Evolutionary conservation across 2,797 vertebrate species (phyloP).

Genomic region (Podarcis siculus): DNA sequence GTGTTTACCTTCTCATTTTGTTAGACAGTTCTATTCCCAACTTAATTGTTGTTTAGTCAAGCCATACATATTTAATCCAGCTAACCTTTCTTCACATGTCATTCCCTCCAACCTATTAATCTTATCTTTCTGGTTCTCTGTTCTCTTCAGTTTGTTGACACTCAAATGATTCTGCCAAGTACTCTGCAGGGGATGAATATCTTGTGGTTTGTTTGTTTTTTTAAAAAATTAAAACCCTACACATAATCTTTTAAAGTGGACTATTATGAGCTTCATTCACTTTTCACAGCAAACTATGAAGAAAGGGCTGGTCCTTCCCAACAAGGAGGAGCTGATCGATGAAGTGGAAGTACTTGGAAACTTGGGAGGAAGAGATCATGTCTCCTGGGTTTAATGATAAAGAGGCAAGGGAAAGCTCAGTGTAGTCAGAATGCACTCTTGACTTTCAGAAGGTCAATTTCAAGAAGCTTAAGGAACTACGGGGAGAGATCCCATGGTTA

Average conservation of each 20-base stretch:
- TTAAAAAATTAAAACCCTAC: not conserved
- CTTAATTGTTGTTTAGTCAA: conserved; percentile 73
- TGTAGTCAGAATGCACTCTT: too few relatives aligned
- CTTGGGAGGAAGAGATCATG: too few relatives aligned
- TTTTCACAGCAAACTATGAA: not conserved
- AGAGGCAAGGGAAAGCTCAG: too few relatives aligned
- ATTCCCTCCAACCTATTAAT: conserved; percentile 40
- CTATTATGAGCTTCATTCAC: not conserved
- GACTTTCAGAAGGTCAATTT: too few relatives aligned
- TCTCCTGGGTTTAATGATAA: too few relatives aligned
- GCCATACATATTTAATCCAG: conserved; percentile 70
- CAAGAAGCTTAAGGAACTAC: too few relatives aligned
- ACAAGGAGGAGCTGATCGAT: too few relatives aligned
- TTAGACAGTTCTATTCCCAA: conserved; percentile 64
- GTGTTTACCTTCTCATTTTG: conserved; percentile 67
- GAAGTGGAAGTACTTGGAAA: too few relatives aligned
- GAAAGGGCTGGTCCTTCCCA: too few relatives aligned
- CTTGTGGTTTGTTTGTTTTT: not conserved
- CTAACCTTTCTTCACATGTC: conserved; percentile 48
- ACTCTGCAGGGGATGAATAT: not conserved
- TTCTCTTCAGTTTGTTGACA: conserved; percentile 34
- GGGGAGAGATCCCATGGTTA: too few relatives aligned
- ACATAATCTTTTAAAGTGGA: conserved; percentile 1
- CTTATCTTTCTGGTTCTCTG: conserved; percentile 20
- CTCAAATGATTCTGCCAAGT: conserved; percentile 28